Conservation (phyloP, 2,113 vertebrate genomes). For the Fregata magnificens region DNA sequence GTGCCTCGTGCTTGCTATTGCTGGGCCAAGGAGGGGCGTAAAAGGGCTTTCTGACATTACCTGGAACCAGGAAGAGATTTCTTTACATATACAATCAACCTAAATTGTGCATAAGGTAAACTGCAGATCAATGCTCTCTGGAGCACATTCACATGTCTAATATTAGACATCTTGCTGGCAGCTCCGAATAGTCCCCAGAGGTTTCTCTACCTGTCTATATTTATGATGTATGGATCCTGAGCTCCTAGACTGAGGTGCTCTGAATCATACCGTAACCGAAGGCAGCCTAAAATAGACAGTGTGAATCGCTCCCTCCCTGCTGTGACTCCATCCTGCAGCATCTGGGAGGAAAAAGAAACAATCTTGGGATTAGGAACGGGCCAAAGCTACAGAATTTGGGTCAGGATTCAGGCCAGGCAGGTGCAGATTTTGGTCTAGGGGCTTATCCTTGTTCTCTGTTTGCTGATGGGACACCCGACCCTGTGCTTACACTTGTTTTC, state of each 20-base stretch:
- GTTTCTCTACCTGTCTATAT: slow-evolving; percentile 37
- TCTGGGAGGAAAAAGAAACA: not conserved
- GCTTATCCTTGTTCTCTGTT: not conserved
- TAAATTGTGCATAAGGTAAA: slow-evolving; percentile 29
- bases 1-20: fast-evolving
- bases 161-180: slow-evolving; percentile 18
- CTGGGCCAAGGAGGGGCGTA: not conserved
- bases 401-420: not conserved
- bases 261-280: slow-evolving; percentile 35
- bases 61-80: not conserved
- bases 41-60: not conserved
- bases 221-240: not conserved
- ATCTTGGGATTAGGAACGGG: not conserved
- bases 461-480: not conserved
- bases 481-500: not conserved
- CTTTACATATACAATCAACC: not conserved
- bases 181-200: not conserved
- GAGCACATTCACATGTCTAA: slow-evolving; percentile 21
- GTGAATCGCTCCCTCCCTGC: slow-evolving; percentile 26
- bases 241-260: not conserved
- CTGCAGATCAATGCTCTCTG: not conserved
- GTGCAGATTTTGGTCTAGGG: not conserved
- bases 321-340: slow-evolving; percentile 32
- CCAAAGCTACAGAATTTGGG: not conserved
- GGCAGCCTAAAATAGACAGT: slow-evolving; percentile 46